phyloP scores from a whole-genome alignment of 2,888 invertebrate species.

The Ormyrus nitidulus region DNA sequence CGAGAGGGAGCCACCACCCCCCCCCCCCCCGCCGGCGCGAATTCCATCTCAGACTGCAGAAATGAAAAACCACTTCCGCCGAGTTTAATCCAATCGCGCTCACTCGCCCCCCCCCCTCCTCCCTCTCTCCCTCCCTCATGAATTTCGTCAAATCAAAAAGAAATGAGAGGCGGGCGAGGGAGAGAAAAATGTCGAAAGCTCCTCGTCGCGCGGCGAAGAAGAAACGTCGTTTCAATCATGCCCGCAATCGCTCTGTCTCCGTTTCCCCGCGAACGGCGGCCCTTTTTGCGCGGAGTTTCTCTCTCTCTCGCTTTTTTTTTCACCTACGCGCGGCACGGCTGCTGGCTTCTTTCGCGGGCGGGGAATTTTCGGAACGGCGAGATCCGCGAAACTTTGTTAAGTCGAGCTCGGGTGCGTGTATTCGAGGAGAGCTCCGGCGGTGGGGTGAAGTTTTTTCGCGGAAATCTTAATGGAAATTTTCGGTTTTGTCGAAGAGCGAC shows the following conservation, averaged over 20 bases:
- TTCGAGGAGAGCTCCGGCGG: too few species aligned
- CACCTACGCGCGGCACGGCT: background rate
- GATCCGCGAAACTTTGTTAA: too few species aligned
- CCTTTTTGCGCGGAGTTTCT: background rate
- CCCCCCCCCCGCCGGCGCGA: background rate
- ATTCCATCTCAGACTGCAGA: conserved; percentile 51
- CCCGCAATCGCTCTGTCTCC: conserved; percentile 11
- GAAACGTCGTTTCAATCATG: conserved; percentile 26
- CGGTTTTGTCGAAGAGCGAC: too few species aligned
- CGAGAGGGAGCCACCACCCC: background rate
- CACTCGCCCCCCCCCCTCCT: conserved; percentile 1
- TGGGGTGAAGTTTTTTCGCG: too few species aligned
- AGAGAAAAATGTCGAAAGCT: conserved; percentile 26
- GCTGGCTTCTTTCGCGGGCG: too few species aligned
- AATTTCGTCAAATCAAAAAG: conserved; percentile 56
- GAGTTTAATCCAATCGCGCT: conserved; percentile 56
- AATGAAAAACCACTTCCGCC: conserved; percentile 56
- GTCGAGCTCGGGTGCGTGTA: too few species aligned
- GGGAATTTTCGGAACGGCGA: too few species aligned
- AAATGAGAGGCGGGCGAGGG: conserved; percentile 31
- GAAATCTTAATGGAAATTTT: too few species aligned
- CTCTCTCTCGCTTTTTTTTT: background rate
- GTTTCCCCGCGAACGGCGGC: too few species aligned
- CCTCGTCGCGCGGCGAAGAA: background rate
- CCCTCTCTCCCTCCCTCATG: conserved; percentile 17